These are phyloP conservation scores for Siniperca knerii DNA, from an alignment of 2,113 vertebrate genomes.

Conservation along the genomic window DNA sequence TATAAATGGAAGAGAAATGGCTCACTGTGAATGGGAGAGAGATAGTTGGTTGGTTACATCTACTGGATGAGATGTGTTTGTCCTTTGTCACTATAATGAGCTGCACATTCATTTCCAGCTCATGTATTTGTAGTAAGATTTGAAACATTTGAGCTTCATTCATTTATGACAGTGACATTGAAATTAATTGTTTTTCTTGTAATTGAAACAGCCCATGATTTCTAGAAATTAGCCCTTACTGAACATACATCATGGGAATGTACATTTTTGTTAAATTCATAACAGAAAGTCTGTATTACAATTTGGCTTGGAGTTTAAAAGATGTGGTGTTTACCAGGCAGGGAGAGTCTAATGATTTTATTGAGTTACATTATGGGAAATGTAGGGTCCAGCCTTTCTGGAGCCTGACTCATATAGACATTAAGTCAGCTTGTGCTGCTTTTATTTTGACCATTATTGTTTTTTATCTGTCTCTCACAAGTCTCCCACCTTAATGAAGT, in stretches of 20 bases:
- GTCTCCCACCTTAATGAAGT: not conserved
- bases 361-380: not conserved
- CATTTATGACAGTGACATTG: not conserved
- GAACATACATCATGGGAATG: not conserved
- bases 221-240: not conserved
- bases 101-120: not conserved
- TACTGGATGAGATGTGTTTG: not conserved
- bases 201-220: not conserved
- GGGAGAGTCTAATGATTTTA: not conserved
- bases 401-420: not conserved
- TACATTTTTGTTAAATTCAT: not conserved
- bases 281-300: not conserved
- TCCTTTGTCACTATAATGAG: constrained; percentile 12
- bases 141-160: not conserved
- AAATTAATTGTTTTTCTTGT: not conserved
- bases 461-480: not conserved
- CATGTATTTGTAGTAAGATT: not conserved
- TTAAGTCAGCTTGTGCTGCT: not conserved
- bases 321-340: not conserved
- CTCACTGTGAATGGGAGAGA: constrained; percentile 9
- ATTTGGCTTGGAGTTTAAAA: not conserved
- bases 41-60: not conserved
- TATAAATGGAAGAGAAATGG: not conserved
- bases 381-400: not conserved
- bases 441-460: not conserved